Evolutionary conservation across 2,113 vertebrate species (phyloP), one percentile per base, ranked within the genome.

Genomic region (Saguinus imperator): DNA sequence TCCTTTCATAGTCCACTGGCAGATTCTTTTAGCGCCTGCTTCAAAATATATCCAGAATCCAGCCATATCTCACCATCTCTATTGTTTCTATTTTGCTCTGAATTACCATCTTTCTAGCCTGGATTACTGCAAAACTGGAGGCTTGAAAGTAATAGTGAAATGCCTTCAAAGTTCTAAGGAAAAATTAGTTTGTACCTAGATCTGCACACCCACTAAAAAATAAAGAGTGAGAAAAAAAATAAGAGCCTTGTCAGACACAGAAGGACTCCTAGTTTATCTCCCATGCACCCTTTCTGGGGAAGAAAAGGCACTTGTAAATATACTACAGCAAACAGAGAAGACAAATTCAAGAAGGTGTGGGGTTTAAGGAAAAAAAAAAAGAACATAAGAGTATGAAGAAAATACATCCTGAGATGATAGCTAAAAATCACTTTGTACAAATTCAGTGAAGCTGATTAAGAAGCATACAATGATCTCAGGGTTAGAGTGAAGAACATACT

Each of bases 61-160:
- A 80, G 16, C 52, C 72, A 82, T 64, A 92, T 86, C 50, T 68
- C 32, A 58, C 25, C 52, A 80, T 5, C 2, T 64, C 17, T 58
- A 50, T 23, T 79, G 32, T 25, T 79, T 37, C 79, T 81, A 77
- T 52, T 55, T 37, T 92, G 55, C 2, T 73, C 58, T 57, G 23
- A 96, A 77, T 27, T 9, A 91, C 25, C 55, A 25, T 27, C 40
- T 76, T 70, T 84, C 66, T 91, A 12, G 66, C 64, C 20, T n/a
- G 32, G 43, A 80, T 90, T 37, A 57, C 81, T 70, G 27, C 21
- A 92, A 89, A 89, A 83, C 70, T 52, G 35, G 70, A 64, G 55
- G 32, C 50, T 84, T 80, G 61, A 87, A 72, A 58, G 37, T 94
- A 92, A 91, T 4, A 87, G 25, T 64, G 66, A 94, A 96, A 94